Evolutionary conservation across 1,140 invertebrate genomes (phyloP).

Genomic region (Pogonomyrmex barbatus): DNA sequence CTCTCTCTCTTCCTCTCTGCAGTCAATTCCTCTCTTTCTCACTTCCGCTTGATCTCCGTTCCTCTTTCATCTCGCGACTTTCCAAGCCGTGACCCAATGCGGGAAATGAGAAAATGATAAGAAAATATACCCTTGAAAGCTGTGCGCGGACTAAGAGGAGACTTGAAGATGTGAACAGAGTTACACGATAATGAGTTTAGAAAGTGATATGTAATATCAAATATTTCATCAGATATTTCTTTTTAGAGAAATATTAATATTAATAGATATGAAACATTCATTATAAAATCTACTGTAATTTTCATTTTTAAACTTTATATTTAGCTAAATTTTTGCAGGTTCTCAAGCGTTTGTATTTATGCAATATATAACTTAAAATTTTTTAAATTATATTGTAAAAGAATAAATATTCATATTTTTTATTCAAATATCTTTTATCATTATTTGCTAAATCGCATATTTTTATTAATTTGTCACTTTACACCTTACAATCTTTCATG

Average conservation of each 20-base stretch:
- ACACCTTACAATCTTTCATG: not conserved
- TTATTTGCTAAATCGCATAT: not conserved
- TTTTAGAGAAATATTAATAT: constrained; percentile 16
- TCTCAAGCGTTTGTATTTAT: not conserved
- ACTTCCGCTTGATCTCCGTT: constrained; percentile 1
- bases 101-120: constrained; percentile 77
- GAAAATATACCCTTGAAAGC: constrained; percentile 66
- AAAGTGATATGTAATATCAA: constrained; percentile 11
- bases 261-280: not conserved
- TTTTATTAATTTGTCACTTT: not conserved
- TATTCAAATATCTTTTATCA: not conserved
- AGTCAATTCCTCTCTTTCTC: constrained; percentile 40
- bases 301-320: not conserved
- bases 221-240: not conserved
- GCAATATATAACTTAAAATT: not conserved
- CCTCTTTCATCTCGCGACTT: constrained; percentile 52
- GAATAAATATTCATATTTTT: not conserved
- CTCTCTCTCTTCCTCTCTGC: constrained; percentile 16
- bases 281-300: not conserved
- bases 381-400: not conserved
- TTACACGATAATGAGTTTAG: constrained; percentile 29
- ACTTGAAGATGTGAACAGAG: constrained; percentile 13
- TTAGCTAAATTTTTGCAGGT: not conserved
- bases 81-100: constrained; percentile 60
- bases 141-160: constrained; percentile 31